These are phyloP conservation scores for Trypoxylus dichotomus DNA, from an alignment of 1,140 invertebrate species.

Conservation along the genomic window DNA sequence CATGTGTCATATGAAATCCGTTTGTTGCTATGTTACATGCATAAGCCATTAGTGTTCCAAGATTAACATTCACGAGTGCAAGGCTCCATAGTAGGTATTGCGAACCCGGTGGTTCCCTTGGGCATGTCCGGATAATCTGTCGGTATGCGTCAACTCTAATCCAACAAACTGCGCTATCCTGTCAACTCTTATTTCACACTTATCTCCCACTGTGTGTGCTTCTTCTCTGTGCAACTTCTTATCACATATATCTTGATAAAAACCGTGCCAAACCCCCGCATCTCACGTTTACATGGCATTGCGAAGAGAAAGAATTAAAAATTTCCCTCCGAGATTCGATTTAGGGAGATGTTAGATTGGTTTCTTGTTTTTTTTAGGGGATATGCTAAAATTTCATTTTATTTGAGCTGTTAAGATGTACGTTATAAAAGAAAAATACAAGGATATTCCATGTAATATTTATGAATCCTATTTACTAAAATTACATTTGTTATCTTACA, in stretches of 20 bases:
- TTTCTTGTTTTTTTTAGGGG: too few relatives aligned
- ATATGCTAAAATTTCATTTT: too few relatives aligned
- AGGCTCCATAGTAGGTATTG: constrained; percentile 17
- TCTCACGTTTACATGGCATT: too few relatives aligned
- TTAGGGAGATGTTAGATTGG: too few relatives aligned
- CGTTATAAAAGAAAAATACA: too few relatives aligned
- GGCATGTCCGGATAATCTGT: constrained; percentile 34
- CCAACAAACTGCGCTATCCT: constrained; percentile 30
- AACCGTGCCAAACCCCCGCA: not conserved
- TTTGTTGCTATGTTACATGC: not conserved
- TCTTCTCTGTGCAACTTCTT: not conserved
- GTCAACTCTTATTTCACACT: constrained; percentile 33
- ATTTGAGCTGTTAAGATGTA: too few relatives aligned
- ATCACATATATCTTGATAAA: constrained; percentile 18
- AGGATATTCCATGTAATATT: too few relatives aligned
- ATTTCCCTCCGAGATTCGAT: too few relatives aligned
- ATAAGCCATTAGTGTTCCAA: constrained; percentile 24
- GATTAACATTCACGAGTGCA: constrained; percentile 32
- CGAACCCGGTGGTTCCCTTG: constrained; percentile 15
- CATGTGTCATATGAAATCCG: constrained; percentile 12
- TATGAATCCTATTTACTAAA: too few relatives aligned
- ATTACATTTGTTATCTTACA: too few relatives aligned
- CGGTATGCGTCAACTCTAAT: constrained; percentile 31
- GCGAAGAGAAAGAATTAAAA: too few relatives aligned
- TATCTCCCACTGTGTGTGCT: not conserved